These are phyloP conservation scores for Eulemur macaco DNA, from an alignment of 2,113 vertebrate species.

Conservation along the genomic window DNA sequence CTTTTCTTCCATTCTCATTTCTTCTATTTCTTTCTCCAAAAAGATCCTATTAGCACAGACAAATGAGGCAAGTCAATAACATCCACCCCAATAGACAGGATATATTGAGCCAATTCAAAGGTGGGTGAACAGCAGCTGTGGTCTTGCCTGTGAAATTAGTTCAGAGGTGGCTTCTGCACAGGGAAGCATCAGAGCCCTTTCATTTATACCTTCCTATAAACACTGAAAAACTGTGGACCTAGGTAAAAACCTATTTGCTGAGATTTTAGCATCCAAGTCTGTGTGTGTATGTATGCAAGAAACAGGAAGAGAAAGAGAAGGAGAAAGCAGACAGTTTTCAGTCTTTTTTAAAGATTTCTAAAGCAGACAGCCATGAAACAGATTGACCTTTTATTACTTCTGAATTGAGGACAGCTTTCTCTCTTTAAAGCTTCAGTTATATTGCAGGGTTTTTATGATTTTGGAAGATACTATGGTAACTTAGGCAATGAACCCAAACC, in stretches of 20 bases:
- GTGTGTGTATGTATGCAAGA: neutral
- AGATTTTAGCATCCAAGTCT: neutral
- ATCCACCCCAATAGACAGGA: slow-evolving; percentile 84
- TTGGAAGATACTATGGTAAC: slow-evolving; percentile 75
- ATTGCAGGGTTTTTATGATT: slow-evolving; percentile 68
- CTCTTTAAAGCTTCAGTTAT: slow-evolving; percentile 76
- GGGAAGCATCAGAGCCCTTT: slow-evolving; percentile 80
- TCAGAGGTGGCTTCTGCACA: slow-evolving; percentile 75
- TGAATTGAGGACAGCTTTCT: slow-evolving; percentile 77
- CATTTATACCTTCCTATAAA: slow-evolving; percentile 80
- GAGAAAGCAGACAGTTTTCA: neutral
- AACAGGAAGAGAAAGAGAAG: slow-evolving; percentile 21
- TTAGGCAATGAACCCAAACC: slow-evolving; percentile 70
- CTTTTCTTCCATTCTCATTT: neutral
- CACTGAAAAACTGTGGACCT: slow-evolving; percentile 75
- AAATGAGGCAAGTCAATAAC: slow-evolving; percentile 87
- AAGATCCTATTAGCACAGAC: slow-evolving; percentile 80
- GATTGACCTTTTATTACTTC: slow-evolving; percentile 81
- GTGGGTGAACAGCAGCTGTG: slow-evolving; percentile 88
- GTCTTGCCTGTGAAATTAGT: slow-evolving; percentile 83
- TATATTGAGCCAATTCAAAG: slow-evolving; percentile 91
- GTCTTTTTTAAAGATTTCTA: slow-evolving; percentile 54
- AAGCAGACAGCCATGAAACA: slow-evolving; percentile 72
- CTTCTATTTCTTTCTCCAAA: slow-evolving; percentile 81
- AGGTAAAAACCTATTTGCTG: slow-evolving; percentile 71